These are phyloP conservation scores for Ciona savignyi DNA, from an alignment of 23 tunicate genomes.

Conservation along the genomic window DNA sequence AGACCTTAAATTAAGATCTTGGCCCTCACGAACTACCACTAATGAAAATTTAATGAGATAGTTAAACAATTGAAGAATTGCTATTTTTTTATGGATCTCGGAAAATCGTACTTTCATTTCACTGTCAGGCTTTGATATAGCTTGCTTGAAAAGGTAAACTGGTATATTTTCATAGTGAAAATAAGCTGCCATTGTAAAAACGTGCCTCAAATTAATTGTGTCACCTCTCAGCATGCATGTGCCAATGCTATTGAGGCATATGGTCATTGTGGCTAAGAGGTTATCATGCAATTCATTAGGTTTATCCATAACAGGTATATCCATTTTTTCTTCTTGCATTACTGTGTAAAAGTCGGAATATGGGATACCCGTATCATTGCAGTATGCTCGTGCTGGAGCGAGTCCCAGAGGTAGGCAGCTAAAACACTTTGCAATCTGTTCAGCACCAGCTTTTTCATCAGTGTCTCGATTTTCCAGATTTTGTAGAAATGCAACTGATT, in stretches of 20 bases:
- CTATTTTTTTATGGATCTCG: too few species aligned
- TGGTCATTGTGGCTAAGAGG: neutral
- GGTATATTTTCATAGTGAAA: neutral
- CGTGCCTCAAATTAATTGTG: neutral
- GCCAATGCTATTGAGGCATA: neutral
- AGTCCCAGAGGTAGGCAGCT: neutral
- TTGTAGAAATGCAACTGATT: neutral
- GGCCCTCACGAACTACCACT: too few species aligned
- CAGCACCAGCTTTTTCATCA: neutral
- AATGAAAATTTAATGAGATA: too few species aligned
- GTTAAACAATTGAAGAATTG: too few species aligned
- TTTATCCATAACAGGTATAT: neutral
- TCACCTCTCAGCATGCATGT: neutral
- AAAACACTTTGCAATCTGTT: neutral
- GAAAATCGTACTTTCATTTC: too few species aligned
- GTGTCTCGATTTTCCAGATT: neutral
- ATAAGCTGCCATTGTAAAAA: neutral
- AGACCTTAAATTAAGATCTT: too few species aligned
- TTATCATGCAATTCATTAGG: too few species aligned
- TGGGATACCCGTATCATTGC: neutral
- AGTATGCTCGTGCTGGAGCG: neutral
- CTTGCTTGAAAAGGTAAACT: neutral
- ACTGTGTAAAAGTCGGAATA: neutral
- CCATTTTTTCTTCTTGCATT: neutral
- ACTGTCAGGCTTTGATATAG: neutral